Evolutionary conservation across 2,888 invertebrate genomes (phyloP).

Genomic region (Spodoptera exigua): DNA sequence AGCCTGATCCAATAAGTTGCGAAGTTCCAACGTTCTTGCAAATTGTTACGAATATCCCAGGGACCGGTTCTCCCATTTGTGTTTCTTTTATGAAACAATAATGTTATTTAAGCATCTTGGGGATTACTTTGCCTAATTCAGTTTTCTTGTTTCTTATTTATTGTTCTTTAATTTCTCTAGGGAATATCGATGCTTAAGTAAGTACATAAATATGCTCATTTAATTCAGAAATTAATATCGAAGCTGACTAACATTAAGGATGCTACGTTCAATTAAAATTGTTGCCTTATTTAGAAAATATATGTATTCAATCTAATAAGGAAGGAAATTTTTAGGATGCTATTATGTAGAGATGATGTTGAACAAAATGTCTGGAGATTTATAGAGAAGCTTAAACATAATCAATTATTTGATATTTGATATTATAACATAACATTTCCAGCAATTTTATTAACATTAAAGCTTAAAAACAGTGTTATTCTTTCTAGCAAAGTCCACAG

Average conservation of each 20-base stretch:
- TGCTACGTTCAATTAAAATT: too few relatives aligned
- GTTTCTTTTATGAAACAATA: constrained; percentile 52
- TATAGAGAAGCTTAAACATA: too few relatives aligned
- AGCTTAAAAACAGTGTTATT: neutral
- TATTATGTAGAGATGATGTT: too few relatives aligned
- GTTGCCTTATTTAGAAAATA: too few relatives aligned
- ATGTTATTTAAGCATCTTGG: constrained; percentile 41
- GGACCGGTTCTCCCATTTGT: constrained; percentile 50
- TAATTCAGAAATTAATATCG: neutral
- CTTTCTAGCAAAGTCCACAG: constrained; percentile 1
- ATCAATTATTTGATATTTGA: too few relatives aligned
- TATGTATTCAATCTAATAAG: too few relatives aligned
- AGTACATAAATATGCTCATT: neutral
- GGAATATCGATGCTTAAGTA: constrained; percentile 8
- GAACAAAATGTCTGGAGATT: too few relatives aligned
- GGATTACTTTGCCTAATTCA: constrained; percentile 46
- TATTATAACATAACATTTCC: neutral
- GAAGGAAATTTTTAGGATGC: too few relatives aligned
- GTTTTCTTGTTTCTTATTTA: constrained; percentile 40
- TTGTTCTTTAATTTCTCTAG: constrained; percentile 47
- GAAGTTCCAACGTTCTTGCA: constrained; percentile 53
- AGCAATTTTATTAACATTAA: constrained; percentile 1
- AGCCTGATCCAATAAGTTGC: constrained; percentile 60
- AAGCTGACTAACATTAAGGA: too few relatives aligned
- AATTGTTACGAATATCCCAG: constrained; percentile 51